Conservation (phyloP, 2,113 vertebrate genomes). For the Gymnogyps californianus region DNA sequence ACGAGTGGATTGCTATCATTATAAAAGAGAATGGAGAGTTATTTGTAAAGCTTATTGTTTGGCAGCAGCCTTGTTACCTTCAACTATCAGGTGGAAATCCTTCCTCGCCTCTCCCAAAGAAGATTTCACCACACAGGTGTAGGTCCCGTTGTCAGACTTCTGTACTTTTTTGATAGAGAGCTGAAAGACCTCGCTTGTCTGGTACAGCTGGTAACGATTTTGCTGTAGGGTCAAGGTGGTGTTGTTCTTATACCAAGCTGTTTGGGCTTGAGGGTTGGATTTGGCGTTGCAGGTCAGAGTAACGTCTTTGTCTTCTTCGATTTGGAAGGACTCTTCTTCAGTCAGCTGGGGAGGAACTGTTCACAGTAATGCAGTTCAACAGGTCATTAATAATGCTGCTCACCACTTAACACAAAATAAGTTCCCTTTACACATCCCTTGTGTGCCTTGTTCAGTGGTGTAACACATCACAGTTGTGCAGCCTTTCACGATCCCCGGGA, state of each 20-base stretch:
- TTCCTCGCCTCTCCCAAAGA: neutral
- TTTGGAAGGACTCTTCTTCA: conserved; percentile 3
- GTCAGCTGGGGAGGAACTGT: conserved; percentile 67
- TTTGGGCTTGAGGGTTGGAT: conserved; percentile 72
- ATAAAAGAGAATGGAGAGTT: neutral
- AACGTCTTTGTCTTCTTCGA: conserved; percentile 12
- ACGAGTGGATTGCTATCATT: neutral
- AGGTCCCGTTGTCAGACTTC: conserved; percentile 70
- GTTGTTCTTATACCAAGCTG: conserved; percentile 66
- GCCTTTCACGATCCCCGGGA: neutral
- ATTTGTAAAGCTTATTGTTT: neutral
- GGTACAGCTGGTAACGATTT: conserved; percentile 21
- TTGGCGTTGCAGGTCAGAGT: conserved; percentile 64
- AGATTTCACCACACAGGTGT: conserved; percentile 56
- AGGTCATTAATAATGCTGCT: neutral
- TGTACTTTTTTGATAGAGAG: conserved; percentile 56
- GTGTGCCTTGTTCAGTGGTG: neutral
- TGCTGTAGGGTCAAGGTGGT: conserved; percentile 14
- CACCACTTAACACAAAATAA: neutral
- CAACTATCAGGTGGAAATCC: conserved; percentile 66
- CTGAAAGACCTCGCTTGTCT: conserved; percentile 47
- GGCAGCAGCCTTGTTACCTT: conserved; percentile 61
- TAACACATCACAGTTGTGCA: neutral
- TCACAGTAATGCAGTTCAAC: neutral
- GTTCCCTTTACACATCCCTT: neutral